These are phyloP conservation scores for Alligator mississippiensis DNA, from an alignment of 2,113 vertebrate genomes.

Conservation along the genomic window DNA sequence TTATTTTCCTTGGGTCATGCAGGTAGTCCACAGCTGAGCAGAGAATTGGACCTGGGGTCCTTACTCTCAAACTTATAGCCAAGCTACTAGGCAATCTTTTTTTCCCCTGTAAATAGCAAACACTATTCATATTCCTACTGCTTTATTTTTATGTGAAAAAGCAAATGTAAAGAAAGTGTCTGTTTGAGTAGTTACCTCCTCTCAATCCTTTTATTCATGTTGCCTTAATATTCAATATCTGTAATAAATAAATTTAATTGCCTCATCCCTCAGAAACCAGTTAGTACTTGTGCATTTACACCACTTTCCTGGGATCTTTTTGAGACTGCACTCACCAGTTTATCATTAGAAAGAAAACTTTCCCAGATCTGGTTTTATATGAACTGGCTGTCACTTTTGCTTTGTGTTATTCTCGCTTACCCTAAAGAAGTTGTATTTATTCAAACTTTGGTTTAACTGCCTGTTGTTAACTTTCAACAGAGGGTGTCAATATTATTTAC, in stretches of 20 bases:
- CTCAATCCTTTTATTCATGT: background rate
- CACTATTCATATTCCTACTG: background rate
- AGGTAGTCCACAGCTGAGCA: background rate
- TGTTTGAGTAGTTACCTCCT: background rate
- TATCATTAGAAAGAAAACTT: constrained; percentile 15
- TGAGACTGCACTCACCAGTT: background rate
- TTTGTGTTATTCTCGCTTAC: constrained; percentile 37
- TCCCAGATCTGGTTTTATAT: constrained; percentile 33
- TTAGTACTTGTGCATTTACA: background rate
- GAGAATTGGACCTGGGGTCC: background rate
- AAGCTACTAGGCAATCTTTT: background rate
- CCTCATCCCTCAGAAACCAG: background rate
- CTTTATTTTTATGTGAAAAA: background rate
- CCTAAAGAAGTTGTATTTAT: background rate
- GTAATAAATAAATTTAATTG: background rate
- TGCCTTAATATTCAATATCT: background rate
- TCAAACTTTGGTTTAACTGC: background rate
- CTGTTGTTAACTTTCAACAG: background rate
- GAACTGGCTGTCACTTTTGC: constrained; percentile 34
- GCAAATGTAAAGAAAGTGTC: background rate
- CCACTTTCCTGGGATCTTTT: constrained; percentile 27
- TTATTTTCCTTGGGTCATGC: background rate
- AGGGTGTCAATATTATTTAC: background rate
- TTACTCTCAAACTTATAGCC: background rate
- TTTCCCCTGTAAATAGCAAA: background rate